These are phyloP conservation scores for Conops quadrifasciatus DNA, from an alignment of 2,888 invertebrate genomes.

Conservation along the genomic window DNA sequence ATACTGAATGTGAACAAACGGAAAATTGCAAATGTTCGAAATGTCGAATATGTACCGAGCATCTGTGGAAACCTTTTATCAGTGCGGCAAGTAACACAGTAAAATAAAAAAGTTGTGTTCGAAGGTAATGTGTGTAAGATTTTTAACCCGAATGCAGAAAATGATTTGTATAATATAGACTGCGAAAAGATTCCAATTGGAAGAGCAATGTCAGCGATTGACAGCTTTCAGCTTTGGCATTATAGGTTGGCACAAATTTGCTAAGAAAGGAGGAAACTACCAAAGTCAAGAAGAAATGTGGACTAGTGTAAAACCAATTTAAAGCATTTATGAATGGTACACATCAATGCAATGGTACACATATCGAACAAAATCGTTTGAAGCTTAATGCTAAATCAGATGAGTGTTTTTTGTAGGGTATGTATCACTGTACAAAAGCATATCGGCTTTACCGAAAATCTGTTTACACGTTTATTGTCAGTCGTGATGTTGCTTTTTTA, in stretches of 20 bases:
- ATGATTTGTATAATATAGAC: conserved; percentile 35
- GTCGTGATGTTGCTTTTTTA: too few species aligned
- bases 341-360: conserved; percentile 42
- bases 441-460: conserved; percentile 35
- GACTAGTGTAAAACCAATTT: conserved; percentile 40
- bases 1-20: conserved; percentile 1
- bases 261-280: conserved; percentile 37
- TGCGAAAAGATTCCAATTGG: conserved; percentile 8
- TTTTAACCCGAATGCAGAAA: conserved; percentile 22
- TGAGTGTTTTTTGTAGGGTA: conserved; percentile 43
- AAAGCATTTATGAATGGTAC: conserved; percentile 41
- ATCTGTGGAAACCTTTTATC: conserved; percentile 37
- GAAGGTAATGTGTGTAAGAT: conserved; percentile 35
- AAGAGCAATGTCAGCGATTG: conserved; percentile 23
- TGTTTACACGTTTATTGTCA: too few species aligned
- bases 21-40: conserved; percentile 8
- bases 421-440: conserved; percentile 35
- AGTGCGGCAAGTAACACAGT: conserved; percentile 34
- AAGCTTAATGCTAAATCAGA: conserved; percentile 42
- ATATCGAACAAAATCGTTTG: conserved; percentile 39
- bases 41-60: conserved; percentile 31
- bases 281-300: conserved; percentile 41
- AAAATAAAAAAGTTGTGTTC: conserved; percentile 36
- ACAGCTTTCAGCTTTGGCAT: conserved; percentile 42
- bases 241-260: conserved; percentile 45